Conservation (phyloP, 2,113 vertebrate species). For the Recurvirostra avosetta region DNA sequence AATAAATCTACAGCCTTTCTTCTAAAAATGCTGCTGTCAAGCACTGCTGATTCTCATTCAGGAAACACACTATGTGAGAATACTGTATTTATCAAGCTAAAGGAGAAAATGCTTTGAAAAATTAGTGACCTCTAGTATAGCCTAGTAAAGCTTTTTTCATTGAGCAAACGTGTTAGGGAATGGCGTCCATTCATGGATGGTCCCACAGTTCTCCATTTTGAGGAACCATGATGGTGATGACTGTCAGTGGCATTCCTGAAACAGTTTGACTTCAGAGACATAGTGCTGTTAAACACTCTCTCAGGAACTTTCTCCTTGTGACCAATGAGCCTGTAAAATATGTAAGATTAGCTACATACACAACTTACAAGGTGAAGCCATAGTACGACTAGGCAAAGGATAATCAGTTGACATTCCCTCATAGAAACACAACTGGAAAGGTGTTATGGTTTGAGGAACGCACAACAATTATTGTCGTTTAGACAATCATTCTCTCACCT, state of each 20-base stretch:
- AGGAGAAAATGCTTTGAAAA: neutral
- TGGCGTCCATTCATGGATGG: rapidly evolving
- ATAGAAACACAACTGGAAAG: neutral
- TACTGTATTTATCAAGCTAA: neutral
- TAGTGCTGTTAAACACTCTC: neutral
- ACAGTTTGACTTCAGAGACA: neutral
- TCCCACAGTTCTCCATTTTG: neutral
- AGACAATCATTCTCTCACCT: no score
- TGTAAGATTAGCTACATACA: neutral
- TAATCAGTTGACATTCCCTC: neutral
- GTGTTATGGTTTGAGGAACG: no score
- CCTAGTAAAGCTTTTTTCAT: neutral
- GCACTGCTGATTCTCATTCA: constrained; percentile 17
- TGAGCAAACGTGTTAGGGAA: neutral
- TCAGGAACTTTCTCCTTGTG: neutral
- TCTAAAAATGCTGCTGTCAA: constrained; percentile 41
- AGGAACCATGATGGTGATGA: neutral
- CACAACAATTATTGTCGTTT: no score
- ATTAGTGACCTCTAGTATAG: neutral
- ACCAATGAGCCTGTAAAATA: neutral
- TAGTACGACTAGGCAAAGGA: neutral
- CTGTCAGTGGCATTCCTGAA: neutral
- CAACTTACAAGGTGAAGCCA: neutral
- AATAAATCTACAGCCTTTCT: constrained; percentile 39
- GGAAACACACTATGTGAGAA: neutral